phyloP scores from a whole-genome alignment of 2,797 vertebrate genomes.

The Sebastes matsubarae region DNA sequence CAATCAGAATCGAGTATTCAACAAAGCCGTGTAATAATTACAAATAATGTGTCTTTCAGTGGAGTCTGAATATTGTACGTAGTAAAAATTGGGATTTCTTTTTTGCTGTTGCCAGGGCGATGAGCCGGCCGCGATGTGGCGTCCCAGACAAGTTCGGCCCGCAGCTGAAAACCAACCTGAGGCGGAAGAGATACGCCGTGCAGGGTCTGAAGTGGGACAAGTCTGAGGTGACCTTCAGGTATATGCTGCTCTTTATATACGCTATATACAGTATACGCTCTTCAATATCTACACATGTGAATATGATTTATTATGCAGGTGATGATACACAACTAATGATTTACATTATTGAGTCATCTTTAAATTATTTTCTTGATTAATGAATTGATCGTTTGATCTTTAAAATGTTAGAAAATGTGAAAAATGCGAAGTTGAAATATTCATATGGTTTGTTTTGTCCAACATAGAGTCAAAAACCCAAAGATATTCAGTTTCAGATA shows the following conservation, averaged over 20 bases:
- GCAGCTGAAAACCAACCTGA: conserved; percentile 90
- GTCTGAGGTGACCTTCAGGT: conserved; percentile 92
- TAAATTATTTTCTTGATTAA: background rate
- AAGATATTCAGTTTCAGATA: background rate
- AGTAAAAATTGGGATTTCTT: background rate
- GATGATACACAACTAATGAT: background rate
- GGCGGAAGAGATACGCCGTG: conserved; percentile 90
- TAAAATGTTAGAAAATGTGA: background rate
- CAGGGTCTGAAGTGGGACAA: conserved; percentile 94
- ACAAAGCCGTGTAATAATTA: too few species aligned
- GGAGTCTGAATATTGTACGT: background rate
- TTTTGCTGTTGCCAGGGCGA: conserved; percentile 81
- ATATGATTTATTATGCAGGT: background rate
- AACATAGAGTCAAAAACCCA: background rate
- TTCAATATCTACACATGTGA: background rate
- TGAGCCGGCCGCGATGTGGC: conserved; percentile 90
- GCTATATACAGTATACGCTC: too few species aligned
- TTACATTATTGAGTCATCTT: background rate
- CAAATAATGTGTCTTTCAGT: background rate
- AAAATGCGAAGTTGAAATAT: background rate
- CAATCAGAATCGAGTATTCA: too few species aligned
- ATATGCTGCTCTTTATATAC: background rate
- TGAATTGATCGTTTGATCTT: background rate
- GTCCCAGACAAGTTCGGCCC: conserved; percentile 93
- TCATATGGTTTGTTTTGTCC: background rate